Percentiles rank a stretch among this genome's conserved stretches.
Conservation (phyloP, 2,797 vertebrate species). For the Anas georgica region DNA sequence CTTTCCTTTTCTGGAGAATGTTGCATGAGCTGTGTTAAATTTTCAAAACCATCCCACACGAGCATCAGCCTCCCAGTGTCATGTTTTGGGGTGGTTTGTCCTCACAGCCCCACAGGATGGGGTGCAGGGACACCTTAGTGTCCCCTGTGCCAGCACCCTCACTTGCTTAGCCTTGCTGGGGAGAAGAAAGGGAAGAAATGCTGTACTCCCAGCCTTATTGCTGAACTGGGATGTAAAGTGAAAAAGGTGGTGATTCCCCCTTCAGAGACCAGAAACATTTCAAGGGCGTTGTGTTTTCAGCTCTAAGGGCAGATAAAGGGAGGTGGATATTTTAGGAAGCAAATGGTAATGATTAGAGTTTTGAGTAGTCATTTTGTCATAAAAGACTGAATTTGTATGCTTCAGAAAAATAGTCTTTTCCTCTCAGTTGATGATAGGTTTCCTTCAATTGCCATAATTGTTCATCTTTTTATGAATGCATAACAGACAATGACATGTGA, state of each 20-base stretch:
- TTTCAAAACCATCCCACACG: background rate
- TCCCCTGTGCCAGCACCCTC: background rate
- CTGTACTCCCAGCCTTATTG: background rate
- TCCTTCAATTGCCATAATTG: conserved; percentile 67
- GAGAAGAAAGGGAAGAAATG: background rate
- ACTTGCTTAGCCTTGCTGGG: background rate
- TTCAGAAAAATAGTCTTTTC: conserved; percentile 75
- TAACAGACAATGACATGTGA: conserved; percentile 62
- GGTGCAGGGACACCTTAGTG: background rate
- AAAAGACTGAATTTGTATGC: conserved; percentile 65
- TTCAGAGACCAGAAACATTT: conserved; percentile 18
- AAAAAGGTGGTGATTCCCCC: accelerated
- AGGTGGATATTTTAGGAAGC: conserved; percentile 74
- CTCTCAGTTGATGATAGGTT: conserved; percentile 75
- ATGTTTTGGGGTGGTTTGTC: background rate
- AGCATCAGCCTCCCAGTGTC: background rate
- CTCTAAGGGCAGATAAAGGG: conserved; percentile 59
- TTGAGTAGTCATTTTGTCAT: conserved; percentile 75
- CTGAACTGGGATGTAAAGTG: background rate
- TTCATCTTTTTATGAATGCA: conserved; percentile 66
- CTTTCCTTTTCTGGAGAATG: conserved; percentile 55
- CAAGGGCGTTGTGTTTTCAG: conserved; percentile 33
- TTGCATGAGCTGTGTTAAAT: conserved; percentile 28
- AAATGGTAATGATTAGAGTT: conserved; percentile 77
- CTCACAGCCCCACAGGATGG: background rate